Evolutionary conservation across 1,140 invertebrate genomes (phyloP), one percentile per base, ranked within the genome.

Genomic region (Colletes latitarsis): DNA sequence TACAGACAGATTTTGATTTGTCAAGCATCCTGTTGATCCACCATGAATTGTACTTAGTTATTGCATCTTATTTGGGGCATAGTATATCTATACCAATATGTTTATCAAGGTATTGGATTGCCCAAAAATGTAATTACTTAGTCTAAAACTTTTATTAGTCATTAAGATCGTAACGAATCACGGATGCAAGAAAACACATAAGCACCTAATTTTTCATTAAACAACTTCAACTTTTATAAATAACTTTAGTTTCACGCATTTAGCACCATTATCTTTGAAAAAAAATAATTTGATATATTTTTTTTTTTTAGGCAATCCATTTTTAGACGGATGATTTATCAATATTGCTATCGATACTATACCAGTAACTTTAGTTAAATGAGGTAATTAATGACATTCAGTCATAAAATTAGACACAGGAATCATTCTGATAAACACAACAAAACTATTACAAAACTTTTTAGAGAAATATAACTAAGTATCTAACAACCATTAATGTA

Each of bases 361-460:
- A 90, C 83, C 87, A 92, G 88, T 92, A 92, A 89, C 90, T 92
- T 92, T 89, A 90, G 85, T 88, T 89, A 88, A 90, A 90, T 91
- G 91, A 91, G 91, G 90, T 91, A 92, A 91, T 91, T 84, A 84
- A 90, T 84, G 83, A 89, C 84, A 53, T 81, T 90, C 87, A 89
- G 90, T 92, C 90, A 80, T 89, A 78, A 91, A 86, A 89, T 88
- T 78, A 88, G 83, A 83, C 72, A 71, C 76, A 88, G 75, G 82
- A 68, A 82, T 82, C 67, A 84, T 79, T 86, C 71, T 67, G 66
- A 49, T 84, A 88, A 82, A 85, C 80, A 83, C 77, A 85, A 88
- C 81, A 85, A 86, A 83, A 86, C 63, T 85, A 82, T 64, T 85
- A 83, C 43, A 80, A 63, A 84, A 43, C 49, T 55, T 60, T 62